Percentiles rank a stretch among this genome's conserved stretches.
phyloP scores from a whole-genome alignment of 2,888 invertebrate genomes.

The Ormia ochracea region DNA sequence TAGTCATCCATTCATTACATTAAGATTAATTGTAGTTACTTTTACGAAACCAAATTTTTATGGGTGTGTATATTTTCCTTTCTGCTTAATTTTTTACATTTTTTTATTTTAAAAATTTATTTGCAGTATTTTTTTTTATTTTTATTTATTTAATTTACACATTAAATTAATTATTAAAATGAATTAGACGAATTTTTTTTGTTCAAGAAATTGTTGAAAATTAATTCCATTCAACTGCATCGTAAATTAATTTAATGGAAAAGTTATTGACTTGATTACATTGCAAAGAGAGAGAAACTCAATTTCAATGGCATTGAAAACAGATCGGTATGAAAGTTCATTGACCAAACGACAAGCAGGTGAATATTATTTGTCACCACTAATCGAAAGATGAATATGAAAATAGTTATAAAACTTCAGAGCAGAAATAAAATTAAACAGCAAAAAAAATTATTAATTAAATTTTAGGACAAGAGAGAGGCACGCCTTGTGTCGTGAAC shows the following conservation, averaged over 20 bases:
- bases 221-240: background rate
- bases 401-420: too few species aligned
- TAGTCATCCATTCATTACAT: slow-evolving; percentile 36
- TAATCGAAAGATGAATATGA: too few species aligned
- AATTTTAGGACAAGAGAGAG: too few species aligned
- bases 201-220: background rate
- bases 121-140: slow-evolving; percentile 15
- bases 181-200: background rate
- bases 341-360: background rate
- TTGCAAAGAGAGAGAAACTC: too few species aligned
- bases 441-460: too few species aligned
- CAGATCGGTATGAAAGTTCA: slow-evolving; percentile 13
- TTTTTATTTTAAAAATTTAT: background rate
- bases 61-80: background rate
- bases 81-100: background rate
- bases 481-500: too few species aligned
- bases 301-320: slow-evolving; percentile 8
- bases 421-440: too few species aligned
- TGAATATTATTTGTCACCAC: background rate
- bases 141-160: background rate
- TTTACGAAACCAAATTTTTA: slow-evolving; percentile 44
- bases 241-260: background rate
- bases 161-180: background rate
- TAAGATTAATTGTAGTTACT: background rate
- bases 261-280: background rate